Evolutionary conservation across 1,140 invertebrate genomes (phyloP).

Genomic region (Cherax quadricarinatus): DNA sequence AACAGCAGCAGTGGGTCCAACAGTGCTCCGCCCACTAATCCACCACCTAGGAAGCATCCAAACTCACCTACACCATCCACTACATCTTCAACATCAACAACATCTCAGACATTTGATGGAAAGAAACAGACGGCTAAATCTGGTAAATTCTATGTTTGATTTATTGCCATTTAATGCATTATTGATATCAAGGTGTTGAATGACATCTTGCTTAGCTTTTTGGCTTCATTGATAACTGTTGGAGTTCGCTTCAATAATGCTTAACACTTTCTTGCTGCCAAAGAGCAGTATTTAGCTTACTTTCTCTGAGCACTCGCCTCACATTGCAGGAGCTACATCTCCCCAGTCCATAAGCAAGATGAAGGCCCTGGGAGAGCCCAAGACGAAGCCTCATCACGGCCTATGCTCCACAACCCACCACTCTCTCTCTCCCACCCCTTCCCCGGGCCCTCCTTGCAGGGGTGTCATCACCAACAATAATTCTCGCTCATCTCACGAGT

Average conservation of each 20-base stretch:
- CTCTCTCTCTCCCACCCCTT: conserved; percentile 79
- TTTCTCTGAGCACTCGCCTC: conserved; percentile 60
- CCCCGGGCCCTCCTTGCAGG: conserved; percentile 75
- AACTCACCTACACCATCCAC: conserved; percentile 93
- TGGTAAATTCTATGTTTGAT: conserved; percentile 78
- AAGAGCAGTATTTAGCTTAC: conserved; percentile 45
- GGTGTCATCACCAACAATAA: conserved; percentile 77
- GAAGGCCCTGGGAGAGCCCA: conserved; percentile 88
- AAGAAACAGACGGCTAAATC: conserved; percentile 80
- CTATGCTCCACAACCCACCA: conserved; percentile 76
- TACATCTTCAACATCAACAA: conserved; percentile 91
- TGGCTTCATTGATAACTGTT: conserved; percentile 56
- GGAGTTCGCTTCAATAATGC: conserved; percentile 55
- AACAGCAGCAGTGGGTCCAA: conserved; percentile 54
- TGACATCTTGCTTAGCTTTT: conserved; percentile 59
- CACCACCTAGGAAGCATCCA: conserved; percentile 83
- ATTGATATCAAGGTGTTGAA: conserved; percentile 27
- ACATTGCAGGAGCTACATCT: conserved; percentile 87
- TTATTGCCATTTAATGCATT: background rate
- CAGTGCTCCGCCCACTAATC: conserved; percentile 70
- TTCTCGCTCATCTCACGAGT: conserved; percentile 82
- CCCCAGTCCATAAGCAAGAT: conserved; percentile 96
- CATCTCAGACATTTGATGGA: conserved; percentile 79
- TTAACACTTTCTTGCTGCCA: conserved; percentile 55
- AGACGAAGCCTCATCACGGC: conserved; percentile 88